phyloP scores from a whole-genome alignment of 2,113 vertebrate species.

The Periophthalmodon schlosseri region DNA sequence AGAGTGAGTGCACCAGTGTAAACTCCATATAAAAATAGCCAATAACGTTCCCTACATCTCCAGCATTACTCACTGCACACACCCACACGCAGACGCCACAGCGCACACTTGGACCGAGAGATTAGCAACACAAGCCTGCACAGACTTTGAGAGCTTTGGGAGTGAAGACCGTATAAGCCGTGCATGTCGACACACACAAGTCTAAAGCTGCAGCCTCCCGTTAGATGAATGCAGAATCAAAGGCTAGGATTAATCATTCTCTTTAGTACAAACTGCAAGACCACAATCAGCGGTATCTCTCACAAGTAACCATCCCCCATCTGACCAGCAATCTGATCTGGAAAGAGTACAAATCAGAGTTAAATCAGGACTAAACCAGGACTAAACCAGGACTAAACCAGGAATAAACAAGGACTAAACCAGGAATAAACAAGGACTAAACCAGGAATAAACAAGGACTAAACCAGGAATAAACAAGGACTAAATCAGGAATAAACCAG shows the following conservation, averaged over 20 bases:
- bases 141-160: constrained; percentile 29
- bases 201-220: constrained; percentile 49
- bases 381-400: neutral
- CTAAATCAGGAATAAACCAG: neutral
- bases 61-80: constrained; percentile 68
- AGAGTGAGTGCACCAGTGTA: constrained; percentile 48
- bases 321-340: constrained; percentile 7
- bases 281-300: constrained; percentile 30
- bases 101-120: constrained; percentile 13
- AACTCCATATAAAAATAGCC: constrained; percentile 65
- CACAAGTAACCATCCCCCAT: constrained; percentile 9
- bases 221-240: constrained; percentile 66
- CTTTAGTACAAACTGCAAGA: constrained; percentile 62
- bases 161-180: constrained; percentile 21
- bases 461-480: neutral
- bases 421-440: neutral
- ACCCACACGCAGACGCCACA: constrained; percentile 55
- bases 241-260: constrained; percentile 69
- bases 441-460: neutral
- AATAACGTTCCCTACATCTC: constrained; percentile 59
- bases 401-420: neutral
- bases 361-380: neutral
- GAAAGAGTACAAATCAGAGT: neutral
- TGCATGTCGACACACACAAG: constrained; percentile 18
- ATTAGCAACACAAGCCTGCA: constrained; percentile 31